phyloP scores from a whole-genome alignment of 2,888 invertebrate species.

The Chymomyza caudatula region DNA sequence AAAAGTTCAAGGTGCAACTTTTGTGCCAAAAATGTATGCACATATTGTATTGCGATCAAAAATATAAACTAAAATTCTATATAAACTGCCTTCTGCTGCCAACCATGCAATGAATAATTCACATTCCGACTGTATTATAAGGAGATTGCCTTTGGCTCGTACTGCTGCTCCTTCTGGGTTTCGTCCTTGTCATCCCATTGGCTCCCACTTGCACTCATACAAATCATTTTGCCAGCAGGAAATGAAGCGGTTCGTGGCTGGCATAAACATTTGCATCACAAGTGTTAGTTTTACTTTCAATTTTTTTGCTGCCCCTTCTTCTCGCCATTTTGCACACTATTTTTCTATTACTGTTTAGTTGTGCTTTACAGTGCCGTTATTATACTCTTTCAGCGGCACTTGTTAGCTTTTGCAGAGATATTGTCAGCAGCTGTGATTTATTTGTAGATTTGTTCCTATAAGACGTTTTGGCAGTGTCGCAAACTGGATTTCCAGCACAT shows the following conservation, averaged over 20 bases:
- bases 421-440: too few relatives aligned
- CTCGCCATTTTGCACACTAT: neutral
- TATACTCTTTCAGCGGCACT: neutral
- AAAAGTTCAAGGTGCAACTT: constrained; percentile 35
- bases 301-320: neutral
- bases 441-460: neutral
- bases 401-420: neutral
- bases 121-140: constrained; percentile 17
- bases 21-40: constrained; percentile 28
- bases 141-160: neutral
- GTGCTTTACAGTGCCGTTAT: neutral
- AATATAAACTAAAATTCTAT: constrained; percentile 31
- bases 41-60: constrained; percentile 24
- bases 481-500: too few relatives aligned
- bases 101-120: constrained; percentile 59
- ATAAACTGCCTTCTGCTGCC: neutral
- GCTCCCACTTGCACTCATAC: constrained; percentile 52
- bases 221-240: constrained; percentile 65
- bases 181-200: neutral
- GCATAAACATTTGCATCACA: constrained; percentile 48
- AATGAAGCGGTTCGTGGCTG: constrained; percentile 62
- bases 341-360: neutral
- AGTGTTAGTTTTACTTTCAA: constrained; percentile 36
- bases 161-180: neutral
- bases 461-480: neutral